Percentiles rank a stretch among this genome's conserved stretches.
phyloP scores from a whole-genome alignment of 2,888 invertebrate genomes.

The Caenorhabditis afra region DNA sequence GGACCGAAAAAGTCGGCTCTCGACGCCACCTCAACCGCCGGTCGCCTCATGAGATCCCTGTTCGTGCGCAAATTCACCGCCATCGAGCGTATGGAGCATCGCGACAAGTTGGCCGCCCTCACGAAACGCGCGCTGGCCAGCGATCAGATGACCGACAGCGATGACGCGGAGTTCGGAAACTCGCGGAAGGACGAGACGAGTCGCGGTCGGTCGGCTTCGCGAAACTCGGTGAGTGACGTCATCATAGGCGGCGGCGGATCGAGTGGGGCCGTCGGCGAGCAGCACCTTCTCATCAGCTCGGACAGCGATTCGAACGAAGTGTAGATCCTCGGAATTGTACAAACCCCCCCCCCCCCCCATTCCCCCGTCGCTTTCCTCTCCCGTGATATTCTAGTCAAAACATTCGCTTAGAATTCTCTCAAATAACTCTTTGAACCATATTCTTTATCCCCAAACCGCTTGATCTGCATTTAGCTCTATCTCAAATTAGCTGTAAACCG shows the following conservation, averaged over 20 bases:
- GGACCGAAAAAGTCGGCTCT: conserved; percentile 52
- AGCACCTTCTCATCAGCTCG: conserved; percentile 50
- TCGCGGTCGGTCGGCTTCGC: conserved; percentile 28
- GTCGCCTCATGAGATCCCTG: conserved; percentile 67
- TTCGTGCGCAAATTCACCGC: conserved; percentile 77
- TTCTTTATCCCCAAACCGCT: background rate
- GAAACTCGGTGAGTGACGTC: background rate
- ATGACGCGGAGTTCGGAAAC: conserved; percentile 48
- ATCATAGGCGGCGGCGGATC: conserved; percentile 15
- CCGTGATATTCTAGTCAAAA: conserved; percentile 46
- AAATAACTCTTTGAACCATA: background rate
- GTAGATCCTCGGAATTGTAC: conserved; percentile 13
- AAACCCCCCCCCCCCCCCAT: background rate
- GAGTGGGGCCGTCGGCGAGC: conserved; percentile 45
- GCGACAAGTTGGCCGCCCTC: conserved; percentile 64
- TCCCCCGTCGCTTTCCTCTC: conserved; percentile 8
- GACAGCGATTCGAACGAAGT: conserved; percentile 37
- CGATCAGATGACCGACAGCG: conserved; percentile 56
- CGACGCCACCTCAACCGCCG: conserved; percentile 60
- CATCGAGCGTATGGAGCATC: conserved; percentile 63
- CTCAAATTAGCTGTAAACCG: background rate
- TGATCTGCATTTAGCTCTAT: conserved; percentile 14
- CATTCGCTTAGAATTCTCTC: background rate
- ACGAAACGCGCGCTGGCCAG: conserved; percentile 63
- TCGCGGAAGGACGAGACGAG: background rate